Evolutionary conservation across 2,888 invertebrate species (phyloP).

Genomic region (Apotomis capreana): DNA sequence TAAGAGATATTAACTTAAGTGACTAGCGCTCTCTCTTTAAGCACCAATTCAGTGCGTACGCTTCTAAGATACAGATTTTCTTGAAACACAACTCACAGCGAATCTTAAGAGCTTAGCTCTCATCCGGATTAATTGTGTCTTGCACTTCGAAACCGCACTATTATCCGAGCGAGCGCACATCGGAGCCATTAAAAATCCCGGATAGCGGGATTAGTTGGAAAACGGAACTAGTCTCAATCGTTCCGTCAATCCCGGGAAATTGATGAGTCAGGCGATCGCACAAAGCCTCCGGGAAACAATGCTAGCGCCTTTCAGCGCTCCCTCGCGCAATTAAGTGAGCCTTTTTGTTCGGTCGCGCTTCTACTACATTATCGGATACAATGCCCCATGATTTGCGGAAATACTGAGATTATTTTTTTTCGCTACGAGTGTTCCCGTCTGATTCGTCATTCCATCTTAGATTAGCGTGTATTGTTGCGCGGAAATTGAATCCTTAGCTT

Average conservation of each 20-base stretch:
- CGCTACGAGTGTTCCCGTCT: conserved; percentile 60
- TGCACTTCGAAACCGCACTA: conserved; percentile 43
- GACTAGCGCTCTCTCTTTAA: not conserved
- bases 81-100: conserved; percentile 35
- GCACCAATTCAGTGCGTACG: not conserved
- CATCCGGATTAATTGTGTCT: conserved; percentile 57
- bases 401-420: conserved; percentile 72
- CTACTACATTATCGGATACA: conserved; percentile 80
- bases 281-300: conserved; percentile 79
- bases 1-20: not conserved
- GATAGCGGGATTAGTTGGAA: conserved; percentile 54
- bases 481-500: conserved; percentile 60
- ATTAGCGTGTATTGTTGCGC: conserved; percentile 62
- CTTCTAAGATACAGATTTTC: conserved; percentile 28
- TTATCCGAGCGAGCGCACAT: conserved; percentile 44
- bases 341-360: conserved; percentile 75
- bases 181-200: conserved; percentile 43
- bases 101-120: conserved; percentile 30
- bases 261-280: conserved; percentile 77
- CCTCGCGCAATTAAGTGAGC: conserved; percentile 79
- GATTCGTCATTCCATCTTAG: conserved; percentile 69
- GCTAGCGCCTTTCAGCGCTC: conserved; percentile 70
- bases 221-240: conserved; percentile 66
- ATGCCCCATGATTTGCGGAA: conserved; percentile 81
- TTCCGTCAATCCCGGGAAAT: conserved; percentile 71